These are phyloP conservation scores for Sebastes wilsoni DNA, from an alignment of 2,797 vertebrate species.

Conservation along the genomic window DNA sequence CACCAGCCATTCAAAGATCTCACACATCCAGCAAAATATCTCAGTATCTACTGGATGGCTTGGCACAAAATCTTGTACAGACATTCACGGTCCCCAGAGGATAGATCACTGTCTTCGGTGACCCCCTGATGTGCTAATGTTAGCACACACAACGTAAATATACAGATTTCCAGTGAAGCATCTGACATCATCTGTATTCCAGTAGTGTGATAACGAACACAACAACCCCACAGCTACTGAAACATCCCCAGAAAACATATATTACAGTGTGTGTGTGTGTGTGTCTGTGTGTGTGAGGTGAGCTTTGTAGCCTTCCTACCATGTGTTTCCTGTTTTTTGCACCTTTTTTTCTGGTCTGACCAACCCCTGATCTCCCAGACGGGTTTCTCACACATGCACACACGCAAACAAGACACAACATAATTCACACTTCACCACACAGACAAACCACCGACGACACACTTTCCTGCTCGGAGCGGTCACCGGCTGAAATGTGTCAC, in stretches of 20 bases:
- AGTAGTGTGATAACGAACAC: slow-evolving; percentile 2
- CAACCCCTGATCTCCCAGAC: slow-evolving; percentile 26
- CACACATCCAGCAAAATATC: background rate
- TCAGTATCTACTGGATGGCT: background rate
- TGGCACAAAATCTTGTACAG: background rate
- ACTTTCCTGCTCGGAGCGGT: slow-evolving; percentile 35
- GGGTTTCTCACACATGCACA: background rate
- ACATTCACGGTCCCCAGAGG: background rate
- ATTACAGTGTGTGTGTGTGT: background rate
- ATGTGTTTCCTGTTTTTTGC: slow-evolving; percentile 67
- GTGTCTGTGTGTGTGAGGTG: slow-evolving; percentile 7
- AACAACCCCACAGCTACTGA: background rate
- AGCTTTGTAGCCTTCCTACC: slow-evolving; percentile 31
- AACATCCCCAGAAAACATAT: background rate
- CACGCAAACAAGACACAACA: slow-evolving; percentile 11
- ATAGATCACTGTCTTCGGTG: background rate
- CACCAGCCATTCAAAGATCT: background rate
- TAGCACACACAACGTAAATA: background rate
- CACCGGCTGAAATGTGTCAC: slow-evolving; percentile 40
- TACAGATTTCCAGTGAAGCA: background rate
- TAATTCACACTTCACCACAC: slow-evolving; percentile 39
- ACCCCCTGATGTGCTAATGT: background rate
- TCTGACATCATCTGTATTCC: background rate
- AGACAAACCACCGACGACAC: slow-evolving; percentile 32
- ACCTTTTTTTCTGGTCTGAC: slow-evolving; percentile 38